Base-by-base conservation (phyloP, 1,140 invertebrate species). In the Caenorhabditis tropicalis region DNA sequence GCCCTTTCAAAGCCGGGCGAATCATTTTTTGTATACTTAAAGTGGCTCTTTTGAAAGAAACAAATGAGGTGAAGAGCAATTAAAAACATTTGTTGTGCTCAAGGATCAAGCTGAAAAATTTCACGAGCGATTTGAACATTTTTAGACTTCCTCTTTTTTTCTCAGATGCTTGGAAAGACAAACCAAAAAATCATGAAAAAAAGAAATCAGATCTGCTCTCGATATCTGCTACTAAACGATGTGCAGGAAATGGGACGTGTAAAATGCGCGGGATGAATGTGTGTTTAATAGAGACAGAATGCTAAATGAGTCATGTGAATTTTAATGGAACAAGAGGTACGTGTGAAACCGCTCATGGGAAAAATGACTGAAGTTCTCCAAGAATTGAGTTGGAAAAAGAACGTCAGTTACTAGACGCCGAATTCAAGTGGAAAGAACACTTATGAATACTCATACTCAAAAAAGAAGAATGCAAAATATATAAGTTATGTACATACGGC, bases 281-380 rank as follows among this genome's bases (percentile, higher is more conserved):
- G 60, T 39, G 60, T 39, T 70, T 70, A 70, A 70, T 70, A 70
- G 60, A 70, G 60, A 70, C 60, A 36, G 60, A 70, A 70, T 70
- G 33, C n/a, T 33, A 70, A 70, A 70, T 70, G 60, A 70, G 60
- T 70, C 60, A 70, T 70, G 60, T 36, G 56, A 60, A 60, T 31
- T 60, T 60, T 24, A 29, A 60, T 9, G n/a, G 56, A 24, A 53
- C 7, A n/a, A n/a, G 16, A 24, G 16, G 51, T 53, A 24, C 51
- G 16, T 53, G 51, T 24, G 21, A 53, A 53, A 53, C 10, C 16
- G 7, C 7, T 46, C 16, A 0, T 46, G 43, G 43, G 43, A 46
- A 46, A 46, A 46, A 46, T 46, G 43, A 46, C 4, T 16, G 43
- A 46, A 46, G 19, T 4, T 46, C 19, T 46, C n/a, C n/a, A n/a